These are phyloP conservation scores for Coenonympha glycerion DNA, from an alignment of 2,888 invertebrate species.

Conservation along the genomic window DNA sequence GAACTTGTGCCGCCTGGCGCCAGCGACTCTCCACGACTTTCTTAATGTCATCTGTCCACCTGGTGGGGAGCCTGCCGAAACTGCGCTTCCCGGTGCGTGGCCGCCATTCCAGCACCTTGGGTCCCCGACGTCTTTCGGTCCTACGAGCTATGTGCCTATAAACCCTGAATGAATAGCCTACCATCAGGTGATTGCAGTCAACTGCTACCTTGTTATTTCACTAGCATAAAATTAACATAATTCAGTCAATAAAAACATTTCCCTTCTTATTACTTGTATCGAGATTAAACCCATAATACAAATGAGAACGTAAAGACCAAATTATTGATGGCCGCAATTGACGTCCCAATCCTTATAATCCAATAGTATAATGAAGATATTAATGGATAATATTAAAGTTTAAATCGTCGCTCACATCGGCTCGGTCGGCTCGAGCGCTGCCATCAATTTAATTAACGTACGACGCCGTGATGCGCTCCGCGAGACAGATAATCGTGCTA, in stretches of 20 bases:
- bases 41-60: too few species aligned
- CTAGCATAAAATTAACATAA: not conserved
- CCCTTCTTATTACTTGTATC: not conserved
- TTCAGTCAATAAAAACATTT: not conserved
- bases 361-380: conserved; percentile 28
- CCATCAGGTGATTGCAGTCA: too few species aligned
- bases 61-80: too few species aligned
- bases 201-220: too few species aligned
- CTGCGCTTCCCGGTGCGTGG: too few species aligned
- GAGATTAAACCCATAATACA: not conserved
- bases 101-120: too few species aligned
- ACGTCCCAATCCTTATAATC: conserved; percentile 27
- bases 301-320: conserved; percentile 7
- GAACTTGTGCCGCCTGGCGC: too few species aligned
- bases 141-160: too few species aligned
- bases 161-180: too few species aligned
- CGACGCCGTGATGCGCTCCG: conserved; percentile 59
- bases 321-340: conserved; percentile 20
- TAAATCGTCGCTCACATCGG: conserved; percentile 26
- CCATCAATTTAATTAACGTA: conserved; percentile 67
- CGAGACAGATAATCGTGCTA: conserved; percentile 66
- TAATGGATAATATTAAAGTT: conserved; percentile 31
- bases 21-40: too few species aligned
- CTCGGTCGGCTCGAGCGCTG: conserved; percentile 35
- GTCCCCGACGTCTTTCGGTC: too few species aligned